Conservation (phyloP, 2,888 invertebrate species). For the Eulithis prunata region DNA sequence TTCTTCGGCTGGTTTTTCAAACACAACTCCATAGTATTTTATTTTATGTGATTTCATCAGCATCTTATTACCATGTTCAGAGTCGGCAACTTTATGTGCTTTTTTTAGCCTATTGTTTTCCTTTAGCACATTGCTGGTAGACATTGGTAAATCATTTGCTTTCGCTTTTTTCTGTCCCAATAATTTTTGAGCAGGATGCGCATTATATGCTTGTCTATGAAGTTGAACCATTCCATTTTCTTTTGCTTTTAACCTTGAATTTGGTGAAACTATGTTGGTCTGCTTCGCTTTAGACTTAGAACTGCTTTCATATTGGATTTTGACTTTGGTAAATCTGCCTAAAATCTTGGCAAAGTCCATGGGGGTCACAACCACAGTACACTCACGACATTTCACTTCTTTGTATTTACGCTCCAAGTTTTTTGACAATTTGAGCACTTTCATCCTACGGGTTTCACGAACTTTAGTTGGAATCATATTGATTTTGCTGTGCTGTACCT, state of each 20-base stretch:
- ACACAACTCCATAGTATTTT: conserved; percentile 74
- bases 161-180: conserved; percentile 53
- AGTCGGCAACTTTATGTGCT: conserved; percentile 1
- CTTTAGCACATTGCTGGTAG: conserved; percentile 64
- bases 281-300: conserved; percentile 62
- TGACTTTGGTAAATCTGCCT: conserved; percentile 80
- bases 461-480: conserved; percentile 71
- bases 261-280: conserved; percentile 49
- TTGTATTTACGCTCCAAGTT: conserved; percentile 71
- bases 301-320: conserved; percentile 76
- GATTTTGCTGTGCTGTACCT: conserved; percentile 12
- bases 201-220: conserved; percentile 64
- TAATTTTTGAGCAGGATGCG: conserved; percentile 62
- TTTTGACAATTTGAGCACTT: conserved; percentile 64
- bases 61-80: conserved; percentile 48
- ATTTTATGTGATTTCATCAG: conserved; percentile 43
- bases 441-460: conserved; percentile 62
- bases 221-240: conserved; percentile 79
- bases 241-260: conserved; percentile 68
- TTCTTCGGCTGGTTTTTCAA: conserved; percentile 59
- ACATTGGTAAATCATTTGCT: conserved; percentile 42
- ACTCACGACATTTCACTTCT: conserved; percentile 77
- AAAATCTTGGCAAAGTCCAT: conserved; percentile 81
- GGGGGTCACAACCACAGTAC: conserved; percentile 73
- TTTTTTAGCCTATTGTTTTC: conserved; percentile 72